A percentile compares a stretch with the other conserved stretches of the same genome.
Conservation (phyloP, 1,140 invertebrate species). For the Argopecten irradians region DNA sequence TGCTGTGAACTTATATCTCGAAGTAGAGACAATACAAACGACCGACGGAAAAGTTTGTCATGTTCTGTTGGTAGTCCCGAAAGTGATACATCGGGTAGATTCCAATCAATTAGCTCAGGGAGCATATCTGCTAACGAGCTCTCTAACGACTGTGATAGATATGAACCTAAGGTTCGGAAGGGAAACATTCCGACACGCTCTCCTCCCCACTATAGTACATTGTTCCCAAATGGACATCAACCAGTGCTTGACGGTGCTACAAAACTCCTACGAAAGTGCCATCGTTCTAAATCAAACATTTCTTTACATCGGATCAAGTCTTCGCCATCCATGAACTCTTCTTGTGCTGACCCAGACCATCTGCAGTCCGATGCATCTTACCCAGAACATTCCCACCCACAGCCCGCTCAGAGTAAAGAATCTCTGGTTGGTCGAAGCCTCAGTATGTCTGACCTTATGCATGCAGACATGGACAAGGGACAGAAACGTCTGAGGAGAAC, state of each 20-base stretch:
- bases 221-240: constrained; percentile 51
- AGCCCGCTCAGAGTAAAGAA: constrained; percentile 37
- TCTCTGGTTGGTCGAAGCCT: constrained; percentile 53
- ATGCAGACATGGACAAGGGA: constrained; percentile 38
- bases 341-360: constrained; percentile 1
- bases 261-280: constrained; percentile 37
- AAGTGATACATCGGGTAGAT: not conserved
- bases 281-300: constrained; percentile 52
- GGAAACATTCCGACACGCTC: not conserved
- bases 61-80: not conserved
- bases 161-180: not conserved
- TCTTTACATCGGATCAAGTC: constrained; percentile 44
- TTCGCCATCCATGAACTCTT: constrained; percentile 19
- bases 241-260: constrained; percentile 44
- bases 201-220: constrained; percentile 45
- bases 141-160: not conserved
- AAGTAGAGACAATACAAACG: not conserved
- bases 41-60: not conserved
- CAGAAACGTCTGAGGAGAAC: constrained; percentile 44
- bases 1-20: not conserved
- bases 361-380: not conserved
- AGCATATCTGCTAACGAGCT: constrained; percentile 20
- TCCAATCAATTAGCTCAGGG: not conserved
- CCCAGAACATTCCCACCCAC: not conserved
- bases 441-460: constrained; percentile 59